Conservation (phyloP, 2,888 invertebrate genomes). For the Gonocerus acuteangulatus region DNA sequence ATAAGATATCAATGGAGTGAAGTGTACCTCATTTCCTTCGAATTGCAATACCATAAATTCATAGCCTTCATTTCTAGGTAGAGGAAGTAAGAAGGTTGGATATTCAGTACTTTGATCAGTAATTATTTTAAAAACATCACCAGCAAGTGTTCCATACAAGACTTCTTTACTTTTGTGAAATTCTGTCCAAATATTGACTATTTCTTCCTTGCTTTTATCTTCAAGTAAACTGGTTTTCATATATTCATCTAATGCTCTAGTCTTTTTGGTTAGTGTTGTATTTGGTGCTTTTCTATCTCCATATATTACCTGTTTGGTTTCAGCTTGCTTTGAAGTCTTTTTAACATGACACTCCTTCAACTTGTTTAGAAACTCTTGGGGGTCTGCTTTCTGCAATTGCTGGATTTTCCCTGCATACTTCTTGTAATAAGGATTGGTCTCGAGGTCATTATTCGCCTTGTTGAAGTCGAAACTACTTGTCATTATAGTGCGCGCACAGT, state of each 20-base stretch:
- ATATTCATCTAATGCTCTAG: conserved; percentile 52
- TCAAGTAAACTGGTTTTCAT: conserved; percentile 69
- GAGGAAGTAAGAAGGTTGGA: conserved; percentile 68
- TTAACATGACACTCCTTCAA: conserved; percentile 49
- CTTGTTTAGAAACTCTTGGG: conserved; percentile 62
- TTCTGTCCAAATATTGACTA: conserved; percentile 67
- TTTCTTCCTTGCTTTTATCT: conserved; percentile 63
- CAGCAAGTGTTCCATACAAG: conserved; percentile 64
- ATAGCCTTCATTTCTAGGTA: conserved; percentile 74
- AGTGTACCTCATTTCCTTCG: conserved; percentile 63
- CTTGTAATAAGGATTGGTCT: conserved; percentile 65
- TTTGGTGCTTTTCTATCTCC: conserved; percentile 45
- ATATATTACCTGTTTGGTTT: conserved; percentile 44
- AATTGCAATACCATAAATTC: conserved; percentile 78
- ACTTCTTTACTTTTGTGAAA: conserved; percentile 71
- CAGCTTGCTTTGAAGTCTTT: conserved; percentile 42
- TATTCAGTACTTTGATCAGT: conserved; percentile 51
- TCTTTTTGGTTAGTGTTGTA: conserved; percentile 28
- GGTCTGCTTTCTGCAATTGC: conserved; percentile 62
- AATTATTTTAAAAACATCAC: conserved; percentile 53
- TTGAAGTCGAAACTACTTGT: conserved; percentile 41
- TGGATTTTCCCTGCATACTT: conserved; percentile 75
- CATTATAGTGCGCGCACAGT: conserved; percentile 25
- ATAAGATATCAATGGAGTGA: conserved; percentile 76
- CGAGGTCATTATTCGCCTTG: conserved; percentile 46